Evolutionary conservation across 2,888 invertebrate genomes (phyloP).

Genomic region (Andrena praecox): DNA sequence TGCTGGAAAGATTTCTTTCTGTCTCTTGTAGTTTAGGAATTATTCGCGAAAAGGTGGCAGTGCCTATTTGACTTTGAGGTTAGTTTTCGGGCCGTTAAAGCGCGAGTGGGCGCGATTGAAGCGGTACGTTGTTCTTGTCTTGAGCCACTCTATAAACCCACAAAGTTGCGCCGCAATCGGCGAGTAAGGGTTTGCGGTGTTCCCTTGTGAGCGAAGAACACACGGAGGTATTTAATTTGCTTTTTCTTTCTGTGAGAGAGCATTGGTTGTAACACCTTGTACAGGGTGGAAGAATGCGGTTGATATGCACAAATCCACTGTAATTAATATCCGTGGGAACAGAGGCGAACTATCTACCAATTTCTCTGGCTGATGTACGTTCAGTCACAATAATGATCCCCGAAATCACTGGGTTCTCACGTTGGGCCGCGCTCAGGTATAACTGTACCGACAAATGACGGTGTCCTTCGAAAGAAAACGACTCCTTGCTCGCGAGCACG

Average conservation of each 20-base stretch:
- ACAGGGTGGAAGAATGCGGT: not conserved
- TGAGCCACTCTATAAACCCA: no score
- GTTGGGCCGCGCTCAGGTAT: constrained; percentile 14
- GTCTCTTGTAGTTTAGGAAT: no score
- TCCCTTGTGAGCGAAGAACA: no score
- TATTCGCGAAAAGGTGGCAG: no score
- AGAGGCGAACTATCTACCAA: not conserved
- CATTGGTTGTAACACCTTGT: not conserved
- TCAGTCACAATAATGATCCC: not conserved
- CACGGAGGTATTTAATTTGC: no score
- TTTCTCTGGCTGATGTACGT: not conserved
- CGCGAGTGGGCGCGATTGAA: no score
- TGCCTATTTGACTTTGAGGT: no score
- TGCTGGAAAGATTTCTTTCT: no score
- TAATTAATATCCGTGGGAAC: constrained; percentile 19
- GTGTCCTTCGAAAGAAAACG: constrained; percentile 13
- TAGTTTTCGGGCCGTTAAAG: no score
- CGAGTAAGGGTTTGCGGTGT: no score
- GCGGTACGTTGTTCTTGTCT: no score
- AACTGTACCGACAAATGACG: constrained; percentile 44
- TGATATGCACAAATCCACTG: not conserved
- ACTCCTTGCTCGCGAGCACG: constrained; percentile 35
- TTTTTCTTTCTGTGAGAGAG: not conserved
- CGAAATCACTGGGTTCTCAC: constrained; percentile 34
- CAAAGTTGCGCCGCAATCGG: no score